Base-by-base conservation (phyloP, 2,113 vertebrate genomes). In the Microtus pennsylvanicus region DNA sequence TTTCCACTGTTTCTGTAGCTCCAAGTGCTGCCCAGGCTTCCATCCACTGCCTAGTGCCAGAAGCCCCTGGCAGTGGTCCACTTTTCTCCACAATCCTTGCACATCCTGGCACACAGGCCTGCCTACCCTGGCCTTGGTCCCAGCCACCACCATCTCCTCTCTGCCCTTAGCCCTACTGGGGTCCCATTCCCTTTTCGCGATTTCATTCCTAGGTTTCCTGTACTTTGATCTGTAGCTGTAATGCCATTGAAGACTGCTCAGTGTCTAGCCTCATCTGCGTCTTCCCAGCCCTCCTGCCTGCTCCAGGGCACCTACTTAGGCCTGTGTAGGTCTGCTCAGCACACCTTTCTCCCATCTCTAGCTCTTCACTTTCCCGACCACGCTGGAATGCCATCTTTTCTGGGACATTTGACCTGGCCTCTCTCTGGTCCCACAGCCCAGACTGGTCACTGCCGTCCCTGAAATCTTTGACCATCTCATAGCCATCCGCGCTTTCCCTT, bases 301-400 rank as follows among this genome's bases (percentile, higher is more conserved):
- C 55, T 76, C 78, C 61, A 35, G 69, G 75, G 45, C 22, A 30
- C 82, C 61, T 38, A 14, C 63, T 55, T 38, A 22, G 2, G 0
- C 72, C n/a, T 74, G 2, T 82, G 24, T 72, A 19, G 24, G 16
- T 69, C 80, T 42, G 19, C 81, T 77, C 24, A 21, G 16, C 67
- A 17, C 0, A 17, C 35, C 47, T 93, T 55, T 52, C 74, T 47
- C 85, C 63, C n/a, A 1, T 70, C 90, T 85, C 74, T 45, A 94
- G 63, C 55, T 67, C 28, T 30, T 95, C 61, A 45, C 82, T 93
- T 94, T 75, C 50, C 80, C 67, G 47, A 47, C 52, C 67, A 30
- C 70, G 30, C 35, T 78, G 87, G 82, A 78, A 55, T 12, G 67
- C 92, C 67, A 47, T 76, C 80, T 94, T 88, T 93, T 95, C 58